Evolutionary conservation across 2,888 invertebrate species (phyloP).

Genomic region (Meiosimyza platycephala): DNA sequence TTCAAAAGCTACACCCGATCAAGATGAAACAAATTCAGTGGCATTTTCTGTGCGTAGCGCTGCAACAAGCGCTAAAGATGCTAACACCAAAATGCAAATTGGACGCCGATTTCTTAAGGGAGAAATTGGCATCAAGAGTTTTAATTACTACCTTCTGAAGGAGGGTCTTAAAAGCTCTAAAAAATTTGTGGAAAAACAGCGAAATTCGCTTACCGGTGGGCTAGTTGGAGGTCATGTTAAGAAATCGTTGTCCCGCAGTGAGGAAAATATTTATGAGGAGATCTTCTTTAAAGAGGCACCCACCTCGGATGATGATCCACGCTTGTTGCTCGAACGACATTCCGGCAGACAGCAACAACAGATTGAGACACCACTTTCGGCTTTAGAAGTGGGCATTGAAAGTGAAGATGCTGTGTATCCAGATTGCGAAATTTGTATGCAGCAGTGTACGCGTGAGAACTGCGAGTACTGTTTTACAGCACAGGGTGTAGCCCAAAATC

Average conservation of each 20-base stretch:
- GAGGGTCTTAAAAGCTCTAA: slow-evolving; percentile 66
- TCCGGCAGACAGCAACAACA: slow-evolving; percentile 32
- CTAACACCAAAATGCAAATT: slow-evolving; percentile 60
- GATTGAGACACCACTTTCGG: slow-evolving; percentile 22
- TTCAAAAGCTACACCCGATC: slow-evolving; percentile 25
- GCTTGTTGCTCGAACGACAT: slow-evolving; percentile 33
- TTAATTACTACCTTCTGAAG: slow-evolving; percentile 67
- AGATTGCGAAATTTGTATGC: slow-evolving; percentile 65
- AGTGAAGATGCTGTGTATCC: slow-evolving; percentile 51
- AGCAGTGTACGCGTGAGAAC: slow-evolving; percentile 63
- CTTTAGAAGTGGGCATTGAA: slow-evolving; percentile 7
- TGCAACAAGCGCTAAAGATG: slow-evolving; percentile 43
- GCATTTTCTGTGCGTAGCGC: slow-evolving; percentile 53
- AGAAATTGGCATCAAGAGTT: slow-evolving; percentile 67
- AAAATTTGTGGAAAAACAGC: slow-evolving; percentile 62
- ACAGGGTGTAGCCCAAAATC: too few relatives aligned
- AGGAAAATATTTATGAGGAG: slow-evolving; percentile 67
- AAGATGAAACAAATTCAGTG: slow-evolving; percentile 22
- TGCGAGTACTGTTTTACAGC: slow-evolving; percentile 61
- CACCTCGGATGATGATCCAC: slow-evolving; percentile 47
- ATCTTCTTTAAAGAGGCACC: slow-evolving; percentile 64
- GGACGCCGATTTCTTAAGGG: slow-evolving; percentile 65
- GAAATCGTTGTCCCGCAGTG: slow-evolving; percentile 61
- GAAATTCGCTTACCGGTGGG: slow-evolving; percentile 37
- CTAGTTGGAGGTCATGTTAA: slow-evolving; percentile 40